A percentile compares a stretch with the other conserved stretches of the same genome.
Conservation (phyloP, 1,140 invertebrate species). For the Anastrepha ludens region DNA sequence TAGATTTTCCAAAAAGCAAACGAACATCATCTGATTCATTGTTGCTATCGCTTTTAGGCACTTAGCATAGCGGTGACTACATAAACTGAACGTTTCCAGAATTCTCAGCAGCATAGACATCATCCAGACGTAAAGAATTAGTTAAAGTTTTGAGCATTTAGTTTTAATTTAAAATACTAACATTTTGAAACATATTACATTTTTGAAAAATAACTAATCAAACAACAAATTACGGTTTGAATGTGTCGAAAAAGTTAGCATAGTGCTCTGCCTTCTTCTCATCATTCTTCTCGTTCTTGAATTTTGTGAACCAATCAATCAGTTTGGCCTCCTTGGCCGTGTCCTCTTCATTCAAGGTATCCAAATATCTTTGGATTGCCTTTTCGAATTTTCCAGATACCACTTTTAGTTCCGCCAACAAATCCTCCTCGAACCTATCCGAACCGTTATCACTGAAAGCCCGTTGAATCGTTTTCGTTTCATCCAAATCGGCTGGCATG, state of each 20-base stretch:
- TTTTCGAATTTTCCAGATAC: slow-evolving; percentile 14
- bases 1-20: too few species aligned
- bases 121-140: too few species aligned
- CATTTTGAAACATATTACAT: too few species aligned
- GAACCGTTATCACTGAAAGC: slow-evolving; percentile 6
- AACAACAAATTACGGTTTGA: not conserved
- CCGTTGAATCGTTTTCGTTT: not conserved
- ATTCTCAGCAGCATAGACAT: too few species aligned
- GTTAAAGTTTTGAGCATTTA: too few species aligned
- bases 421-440: slow-evolving; percentile 24
- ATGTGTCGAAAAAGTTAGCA: slow-evolving; percentile 31
- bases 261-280: slow-evolving; percentile 37
- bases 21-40: too few species aligned
- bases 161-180: too few species aligned
- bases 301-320: not conserved
- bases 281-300: slow-evolving; percentile 23
- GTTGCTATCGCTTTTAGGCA: too few species aligned
- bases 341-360: slow-evolving; percentile 2
- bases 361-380: not conserved
- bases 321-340: not conserved
- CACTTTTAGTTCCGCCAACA: slow-evolving; percentile 25
- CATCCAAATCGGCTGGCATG: slow-evolving; percentile 29
- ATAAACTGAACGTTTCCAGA: too few species aligned
- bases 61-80: too few species aligned
- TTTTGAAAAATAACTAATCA: too few species aligned